Evolutionary conservation across 2,797 vertebrate species (phyloP), one percentile per base, ranked within the genome.

Genomic region (Cuniculus paca): DNA sequence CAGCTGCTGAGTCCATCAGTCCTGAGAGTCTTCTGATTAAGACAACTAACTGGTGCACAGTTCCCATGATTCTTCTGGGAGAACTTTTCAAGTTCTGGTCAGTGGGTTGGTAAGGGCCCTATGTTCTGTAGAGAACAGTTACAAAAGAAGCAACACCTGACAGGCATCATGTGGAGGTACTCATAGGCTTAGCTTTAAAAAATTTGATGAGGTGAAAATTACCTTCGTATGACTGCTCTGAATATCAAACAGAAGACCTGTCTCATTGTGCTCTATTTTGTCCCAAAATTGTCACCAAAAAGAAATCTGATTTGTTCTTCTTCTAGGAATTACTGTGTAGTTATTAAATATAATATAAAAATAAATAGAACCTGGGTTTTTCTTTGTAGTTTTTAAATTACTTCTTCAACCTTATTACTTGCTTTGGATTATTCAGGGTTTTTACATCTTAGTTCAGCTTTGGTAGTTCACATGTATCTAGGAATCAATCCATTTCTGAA

Each of bases 201-300:
- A 68, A 19, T 68, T 20, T 68, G 63, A 68, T 19, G 34, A 68
- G 54, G 8, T 74, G 42, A 91, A 48, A 45, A 78, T 39, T 36
- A 45, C 82, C 39, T n/a, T 72, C 56, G 45, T 92, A 45, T 54
- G 34, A 13, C 26, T 61, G 70, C 31, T 26, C 42, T 60, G 12
- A 56, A 83, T 90, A 61, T 70, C 52, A 68, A 50, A 36, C 82
- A n/a, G 58, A 58, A 70, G 14, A 70, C 34, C 8, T 39, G 13
- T 86, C 48, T 39, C 16, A 2, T 5, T 36, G 31, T 65, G 60
- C 34, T 65, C 13, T 28, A 45, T 83, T 77, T 72, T n/a, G 34
- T 92, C 75, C 92, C 74, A 79, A 86, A 78, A 90, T 77, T 36
- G 28, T 72, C 79, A 75, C 74, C 79, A 77, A 94, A 89, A 85